Evolutionary conservation across 2,888 invertebrate genomes (phyloP), one percentile per base, ranked within the genome.

Genomic region (Cephonodes hylas): DNA sequence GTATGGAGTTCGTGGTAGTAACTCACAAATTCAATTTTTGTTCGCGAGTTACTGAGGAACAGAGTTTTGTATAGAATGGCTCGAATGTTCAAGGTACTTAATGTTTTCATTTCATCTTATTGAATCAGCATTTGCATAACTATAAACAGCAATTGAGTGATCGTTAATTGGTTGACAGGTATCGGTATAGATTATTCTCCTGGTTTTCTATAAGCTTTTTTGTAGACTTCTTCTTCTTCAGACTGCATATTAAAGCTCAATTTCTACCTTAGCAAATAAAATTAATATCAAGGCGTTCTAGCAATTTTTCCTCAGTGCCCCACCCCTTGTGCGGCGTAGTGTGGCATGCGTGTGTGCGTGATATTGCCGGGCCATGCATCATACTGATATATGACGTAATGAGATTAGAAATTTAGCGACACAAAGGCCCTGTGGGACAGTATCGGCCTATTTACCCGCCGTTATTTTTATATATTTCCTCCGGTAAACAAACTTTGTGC

Each of bases 371-470:
- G 64, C 64, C 71, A 74, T 80, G 74, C 71, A 77, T 81, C 81
- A 80, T 66, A 57, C 72, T 80, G 81, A 78, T 81, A 71, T 80
- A 81, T 75, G 77, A 75, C 75, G 71, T 80, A 79, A 79, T 79
- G 79, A 78, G 77, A 70, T 75, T 71, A 75, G 76, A 70, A 75
- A 71, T 73, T 73, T 72, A 70, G 53, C 53, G 53, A 53, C 53
- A 53, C 53, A 53, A 53, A 46, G 18, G 53, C 53, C 27, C 48
- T n/a, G 15, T 15, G 53, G 53, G 53, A 31, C 53, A 53, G 27
- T 53, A 53, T 53, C 53, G 53, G 18, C 31, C 53, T 53, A 53
- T 53, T 53, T 53, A 15, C 18, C 25, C 48, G 27, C 38, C n/a
- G 45, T 45, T 31, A 18, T 53, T 31, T 18, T 53, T 53, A 31